Base-by-base conservation (phyloP, 2,113 vertebrate genomes). In the Amphiprion percula region DNA sequence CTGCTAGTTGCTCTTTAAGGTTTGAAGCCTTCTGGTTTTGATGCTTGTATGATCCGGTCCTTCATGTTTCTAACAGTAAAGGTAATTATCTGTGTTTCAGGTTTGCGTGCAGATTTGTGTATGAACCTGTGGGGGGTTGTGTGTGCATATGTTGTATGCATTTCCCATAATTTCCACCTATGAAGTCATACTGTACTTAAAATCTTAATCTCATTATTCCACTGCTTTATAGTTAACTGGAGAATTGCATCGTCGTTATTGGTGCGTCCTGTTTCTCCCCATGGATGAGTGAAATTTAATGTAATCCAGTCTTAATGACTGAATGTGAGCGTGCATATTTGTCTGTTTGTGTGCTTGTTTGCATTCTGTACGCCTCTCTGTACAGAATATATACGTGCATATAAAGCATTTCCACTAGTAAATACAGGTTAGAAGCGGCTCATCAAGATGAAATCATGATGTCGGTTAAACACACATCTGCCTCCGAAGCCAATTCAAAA, bases 401-500 rank as follows among this genome's bases (percentile, higher is more conserved):
- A 37, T 41, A 10, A 49, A 7, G 28, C 2, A 41, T 52, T 52
- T 63, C 2, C 41, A 68, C 44, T 1, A 23, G 30, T 68, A n/a
- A 30, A 44, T 44, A 4, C 41, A 44, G 41, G 14, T 12, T 4
- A 15, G 12, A 44, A 14, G 10, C 10, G 9, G 39, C 11, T 4
- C 4, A 10, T 41, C 39, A 10, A 60, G 46, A 72, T 28, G 23
- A 76, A 67, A 44, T 66, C 61, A 63, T 53, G 30, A 37, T 10
- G 76, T 55, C 21, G 10, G 49, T 6, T 21, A 39, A 52, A 52
- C 24, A 26, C 54, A 65, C 60, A 64, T 49, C 53, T 73, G 56
- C 63, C 33, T 49, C 56, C 53, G 30, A 49, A 84, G n/a, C 10
- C 47, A 59, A 16, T 64, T 66, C 69, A 79, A 68, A 81, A 72